Evolutionary conservation across 1,140 invertebrate genomes (phyloP).

Genomic region (Zaprionus ornatus): DNA sequence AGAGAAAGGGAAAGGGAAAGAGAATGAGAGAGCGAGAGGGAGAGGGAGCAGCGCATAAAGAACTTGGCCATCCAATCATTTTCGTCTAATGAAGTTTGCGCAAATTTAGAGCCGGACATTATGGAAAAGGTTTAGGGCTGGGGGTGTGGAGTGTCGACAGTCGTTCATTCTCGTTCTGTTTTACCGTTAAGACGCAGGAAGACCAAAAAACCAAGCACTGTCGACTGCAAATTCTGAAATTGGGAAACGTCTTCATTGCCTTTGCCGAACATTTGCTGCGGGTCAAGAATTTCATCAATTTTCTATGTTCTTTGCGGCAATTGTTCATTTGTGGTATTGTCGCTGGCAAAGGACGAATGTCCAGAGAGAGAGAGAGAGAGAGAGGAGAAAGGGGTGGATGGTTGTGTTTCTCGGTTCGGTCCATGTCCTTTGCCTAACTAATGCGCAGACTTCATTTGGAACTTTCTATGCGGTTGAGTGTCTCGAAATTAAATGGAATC

Average conservation of each 20-base stretch:
- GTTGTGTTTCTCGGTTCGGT: background rate
- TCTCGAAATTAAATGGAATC: constrained; percentile 2
- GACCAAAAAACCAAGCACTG: background rate
- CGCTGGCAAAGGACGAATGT: background rate
- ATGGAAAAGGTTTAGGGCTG: background rate
- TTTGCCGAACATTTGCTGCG: constrained; percentile 7
- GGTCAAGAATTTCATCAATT: constrained; percentile 27
- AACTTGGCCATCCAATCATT: constrained; percentile 9
- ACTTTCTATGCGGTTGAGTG: background rate
- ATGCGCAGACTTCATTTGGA: background rate
- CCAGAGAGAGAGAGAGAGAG: background rate
- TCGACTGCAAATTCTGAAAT: background rate
- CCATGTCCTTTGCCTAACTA: background rate
- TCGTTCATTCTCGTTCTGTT: background rate
- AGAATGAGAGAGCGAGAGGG: background rate
- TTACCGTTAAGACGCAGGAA: background rate
- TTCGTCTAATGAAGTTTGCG: constrained; percentile 21
- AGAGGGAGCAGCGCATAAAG: background rate
- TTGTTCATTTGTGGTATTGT: constrained; percentile 30
- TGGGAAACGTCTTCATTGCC: constrained; percentile 14
- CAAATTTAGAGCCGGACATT: constrained; percentile 13
- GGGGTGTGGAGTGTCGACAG: background rate
- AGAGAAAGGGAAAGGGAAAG: background rate
- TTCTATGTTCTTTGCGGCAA: constrained; percentile 24
- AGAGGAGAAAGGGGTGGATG: background rate